Evolutionary conservation across 2,113 vertebrate species (phyloP), one percentile per base, ranked within the genome.

Genomic region (Chloropsis cyanopogon): DNA sequence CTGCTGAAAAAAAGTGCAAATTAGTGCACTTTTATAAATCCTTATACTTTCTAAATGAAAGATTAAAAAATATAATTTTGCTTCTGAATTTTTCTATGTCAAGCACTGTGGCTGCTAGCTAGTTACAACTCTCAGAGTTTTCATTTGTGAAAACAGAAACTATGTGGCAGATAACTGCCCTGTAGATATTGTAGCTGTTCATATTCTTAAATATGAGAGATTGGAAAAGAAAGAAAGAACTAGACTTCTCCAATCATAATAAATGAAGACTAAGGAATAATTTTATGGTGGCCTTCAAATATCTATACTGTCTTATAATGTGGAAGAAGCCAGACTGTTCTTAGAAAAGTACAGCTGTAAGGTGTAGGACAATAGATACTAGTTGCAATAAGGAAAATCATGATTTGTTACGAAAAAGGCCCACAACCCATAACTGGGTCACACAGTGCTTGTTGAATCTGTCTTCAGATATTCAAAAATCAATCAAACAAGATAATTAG

Each of bases 341-440:
- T 81, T 54, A 52, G 20, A 72, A 7, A 70, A 60, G 12, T 19
- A 25, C 15, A 93, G 12, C 7, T 57, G 10, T 25, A 72, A 13
- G 9, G 11, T 50, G 6, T 42, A 50, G 25, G 25, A 50, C 9
- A 87, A 56, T 5, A 4, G 2, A 57, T 39, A 21, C 3, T 44
- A 59, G 13, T 12, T 65, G 7, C 13, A 73, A 23, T 37, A 70
- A 29, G 12, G 15, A 46, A 71, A 75, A 52, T 64, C 60, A 14
- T 66, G 5, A 49, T 70, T 46, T 75, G 13, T n/a, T 22, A 46
- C 15, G 7, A n/a, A 35, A 57, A 41, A 12, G 28, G 0, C 0
- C 1, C 7, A 26, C 7, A 50, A 8, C 5, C 2, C 1, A 2
- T 24, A 71, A 66, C 3, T 12, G 2, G 4, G 7, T 85, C 21